These are phyloP conservation scores for Antrozous pallidus DNA, from an alignment of 2,797 vertebrate genomes.

Conservation along the genomic window DNA sequence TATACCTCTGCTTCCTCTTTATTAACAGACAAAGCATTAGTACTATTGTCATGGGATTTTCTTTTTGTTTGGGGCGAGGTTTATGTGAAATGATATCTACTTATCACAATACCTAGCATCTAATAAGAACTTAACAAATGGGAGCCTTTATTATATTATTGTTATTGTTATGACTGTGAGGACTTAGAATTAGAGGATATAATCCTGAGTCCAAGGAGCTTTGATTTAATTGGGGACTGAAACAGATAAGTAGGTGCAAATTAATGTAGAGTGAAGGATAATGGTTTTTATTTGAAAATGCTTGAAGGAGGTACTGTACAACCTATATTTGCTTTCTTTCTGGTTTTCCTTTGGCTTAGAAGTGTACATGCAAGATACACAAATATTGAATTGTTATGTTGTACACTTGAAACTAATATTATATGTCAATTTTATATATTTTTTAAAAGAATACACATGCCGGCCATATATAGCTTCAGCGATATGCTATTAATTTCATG, in stretches of 20 bases:
- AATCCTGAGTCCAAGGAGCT: neutral
- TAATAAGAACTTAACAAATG: conserved; percentile 13
- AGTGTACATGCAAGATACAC: neutral
- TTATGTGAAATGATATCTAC: neutral
- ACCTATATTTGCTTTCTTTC: neutral
- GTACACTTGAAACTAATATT: neutral
- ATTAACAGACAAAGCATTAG: neutral
- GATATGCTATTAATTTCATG: neutral
- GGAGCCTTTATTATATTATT: conserved; percentile 9
- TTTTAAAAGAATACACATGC: neutral
- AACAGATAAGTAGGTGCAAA: neutral
- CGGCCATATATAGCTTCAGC: neutral
- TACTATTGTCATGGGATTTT: neutral
- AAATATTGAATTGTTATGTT: neutral
- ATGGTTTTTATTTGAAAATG: neutral
- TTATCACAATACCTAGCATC: neutral
- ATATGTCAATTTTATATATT: neutral
- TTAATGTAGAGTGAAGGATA: conserved; percentile 21
- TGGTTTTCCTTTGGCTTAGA: neutral
- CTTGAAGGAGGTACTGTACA: neutral
- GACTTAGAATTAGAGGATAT: conserved; percentile 15
- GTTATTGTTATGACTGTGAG: neutral
- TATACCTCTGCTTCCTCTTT: conserved; percentile 10
- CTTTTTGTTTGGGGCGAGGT: neutral
- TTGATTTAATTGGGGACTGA: conserved; percentile 21